A percentile compares a stretch with the other conserved stretches of the same genome.
These are phyloP conservation scores for Meloidogyne exigua DNA, from an alignment of 1,140 invertebrate genomes.

Conservation along the genomic window DNA sequence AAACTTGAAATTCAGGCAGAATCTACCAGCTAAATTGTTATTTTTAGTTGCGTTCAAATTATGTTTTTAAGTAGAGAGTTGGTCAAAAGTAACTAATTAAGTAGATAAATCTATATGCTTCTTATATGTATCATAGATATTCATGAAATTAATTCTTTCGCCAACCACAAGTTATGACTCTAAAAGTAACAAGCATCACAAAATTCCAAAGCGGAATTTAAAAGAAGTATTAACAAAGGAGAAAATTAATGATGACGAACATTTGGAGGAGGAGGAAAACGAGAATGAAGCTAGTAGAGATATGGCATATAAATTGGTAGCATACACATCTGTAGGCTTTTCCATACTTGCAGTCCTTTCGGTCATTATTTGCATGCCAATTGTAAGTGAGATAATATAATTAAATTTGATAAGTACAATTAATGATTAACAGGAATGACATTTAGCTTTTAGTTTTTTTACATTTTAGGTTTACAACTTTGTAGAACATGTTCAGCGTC, in stretches of 20 bases:
- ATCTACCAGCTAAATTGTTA: too few species aligned
- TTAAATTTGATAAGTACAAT: too few species aligned
- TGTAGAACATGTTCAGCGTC: constrained; percentile 60
- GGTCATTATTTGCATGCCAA: constrained; percentile 57
- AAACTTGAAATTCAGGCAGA: too few species aligned
- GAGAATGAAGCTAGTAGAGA: constrained; percentile 45
- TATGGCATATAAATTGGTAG: constrained; percentile 59
- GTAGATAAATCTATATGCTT: too few species aligned
- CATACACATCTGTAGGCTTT: constrained; percentile 60
- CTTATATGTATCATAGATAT: background rate
- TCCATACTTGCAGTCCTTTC: constrained; percentile 58
- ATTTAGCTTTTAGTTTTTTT: too few species aligned
- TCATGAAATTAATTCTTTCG: background rate
- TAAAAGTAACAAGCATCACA: background rate
- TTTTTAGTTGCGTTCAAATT: too few species aligned
- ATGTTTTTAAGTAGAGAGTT: too few species aligned
- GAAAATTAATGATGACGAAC: background rate
- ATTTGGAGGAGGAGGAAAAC: constrained; percentile 4
- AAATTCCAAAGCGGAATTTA: background rate
- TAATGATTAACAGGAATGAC: too few species aligned
- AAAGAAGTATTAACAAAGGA: background rate
- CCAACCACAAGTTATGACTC: background rate
- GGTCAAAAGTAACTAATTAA: too few species aligned
- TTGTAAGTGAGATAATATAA: constrained; percentile 31
- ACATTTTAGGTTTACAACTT: constrained; percentile 53